phyloP scores from a whole-genome alignment of 2,888 invertebrate species.

The Lepidocyrtoides sp. region DNA sequence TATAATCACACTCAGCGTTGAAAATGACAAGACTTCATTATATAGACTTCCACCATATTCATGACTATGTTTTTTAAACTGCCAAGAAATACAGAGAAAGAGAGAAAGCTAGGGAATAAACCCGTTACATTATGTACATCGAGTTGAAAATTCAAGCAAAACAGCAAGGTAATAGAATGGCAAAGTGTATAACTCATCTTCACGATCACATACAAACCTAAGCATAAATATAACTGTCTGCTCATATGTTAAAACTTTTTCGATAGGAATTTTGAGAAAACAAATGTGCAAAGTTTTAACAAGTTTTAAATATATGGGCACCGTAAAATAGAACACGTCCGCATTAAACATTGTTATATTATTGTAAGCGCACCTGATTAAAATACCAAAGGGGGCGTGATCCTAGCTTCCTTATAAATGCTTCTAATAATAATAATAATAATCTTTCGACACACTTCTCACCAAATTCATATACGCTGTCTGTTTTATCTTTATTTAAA shows the following conservation, averaged over 20 bases:
- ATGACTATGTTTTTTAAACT: no score
- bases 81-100: no score
- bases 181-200: constrained; percentile 35
- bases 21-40: no score
- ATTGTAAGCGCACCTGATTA: background rate
- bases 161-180: background rate
- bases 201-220: constrained; percentile 20
- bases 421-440: no score
- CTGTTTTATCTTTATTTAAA: background rate
- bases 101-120: background rate
- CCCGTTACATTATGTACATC: background rate
- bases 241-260: constrained; percentile 48
- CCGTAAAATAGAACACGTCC: background rate
- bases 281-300: constrained; percentile 69
- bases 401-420: constrained; percentile 26
- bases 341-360: background rate
- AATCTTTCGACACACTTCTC: no score
- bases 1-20: no score
- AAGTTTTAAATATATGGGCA: constrained; percentile 67
- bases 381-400: constrained; percentile 8
- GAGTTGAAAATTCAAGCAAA: constrained; percentile 45
- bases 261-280: constrained; percentile 49
- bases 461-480: background rate
- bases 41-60: background rate
- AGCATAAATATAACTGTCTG: background rate